Evolutionary conservation across 1,140 invertebrate species (phyloP).

Genomic region (Helicoverpa armigera): DNA sequence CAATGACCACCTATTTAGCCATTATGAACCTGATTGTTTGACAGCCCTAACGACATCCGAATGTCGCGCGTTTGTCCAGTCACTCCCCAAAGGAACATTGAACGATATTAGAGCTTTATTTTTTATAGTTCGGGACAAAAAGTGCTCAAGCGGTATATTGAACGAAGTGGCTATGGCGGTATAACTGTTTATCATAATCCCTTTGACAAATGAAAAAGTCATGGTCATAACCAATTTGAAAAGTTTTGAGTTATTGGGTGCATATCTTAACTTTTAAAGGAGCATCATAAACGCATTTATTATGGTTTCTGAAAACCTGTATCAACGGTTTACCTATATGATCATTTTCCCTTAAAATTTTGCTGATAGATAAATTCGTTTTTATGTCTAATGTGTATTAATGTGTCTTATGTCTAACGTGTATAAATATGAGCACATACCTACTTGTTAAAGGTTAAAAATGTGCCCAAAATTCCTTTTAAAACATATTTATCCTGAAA

Average conservation of each 20-base stretch:
- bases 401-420: no score
- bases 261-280: no score
- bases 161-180: conserved; percentile 71
- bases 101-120: conserved; percentile 86
- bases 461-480: background rate
- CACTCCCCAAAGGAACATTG: conserved; percentile 85
- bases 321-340: no score
- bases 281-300: no score
- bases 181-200: conserved; percentile 55
- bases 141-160: conserved; percentile 69
- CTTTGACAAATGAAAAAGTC: conserved; percentile 32
- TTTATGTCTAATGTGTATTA: no score
- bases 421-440: background rate
- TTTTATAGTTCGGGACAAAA: conserved; percentile 85
- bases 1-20: no score
- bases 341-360: no score
- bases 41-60: conserved; percentile 61
- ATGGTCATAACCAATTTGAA: background rate
- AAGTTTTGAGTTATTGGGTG: no score
- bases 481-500: conserved; percentile 23
- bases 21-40: no score
- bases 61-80: conserved; percentile 76
- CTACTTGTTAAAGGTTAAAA: background rate
- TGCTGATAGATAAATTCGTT: no score
- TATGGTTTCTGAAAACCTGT: no score